Evolutionary conservation across 2,888 invertebrate genomes (phyloP).

Genomic region (Drosophila parthenogenetica): DNA sequence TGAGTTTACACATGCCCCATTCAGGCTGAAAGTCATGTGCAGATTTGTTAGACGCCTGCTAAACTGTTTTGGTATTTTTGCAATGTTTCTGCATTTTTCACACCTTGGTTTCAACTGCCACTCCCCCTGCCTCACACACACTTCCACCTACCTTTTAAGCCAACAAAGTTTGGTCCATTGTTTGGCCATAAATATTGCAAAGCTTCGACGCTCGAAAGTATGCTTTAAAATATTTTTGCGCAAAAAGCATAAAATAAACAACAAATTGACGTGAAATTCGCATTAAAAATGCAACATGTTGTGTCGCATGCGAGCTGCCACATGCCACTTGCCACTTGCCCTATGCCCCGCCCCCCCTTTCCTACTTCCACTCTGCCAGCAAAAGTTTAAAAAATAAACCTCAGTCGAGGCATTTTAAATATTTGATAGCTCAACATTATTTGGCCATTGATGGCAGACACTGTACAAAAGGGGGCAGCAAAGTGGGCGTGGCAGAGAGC

Average conservation of each 20-base stretch:
- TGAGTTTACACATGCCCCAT: slow-evolving; percentile 21
- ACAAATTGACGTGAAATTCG: slow-evolving; percentile 59
- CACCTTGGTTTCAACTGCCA: slow-evolving; percentile 28
- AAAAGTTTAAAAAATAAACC: slow-evolving; percentile 23
- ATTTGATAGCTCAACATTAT: slow-evolving; percentile 75
- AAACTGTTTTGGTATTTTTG: slow-evolving; percentile 64
- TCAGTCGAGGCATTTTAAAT: slow-evolving; percentile 71
- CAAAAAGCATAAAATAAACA: slow-evolving; percentile 36
- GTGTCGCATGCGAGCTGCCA: slow-evolving; percentile 65
- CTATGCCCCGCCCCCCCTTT: too few relatives aligned
- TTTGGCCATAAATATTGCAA: slow-evolving; percentile 52
- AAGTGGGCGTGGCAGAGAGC: slow-evolving; percentile 15
- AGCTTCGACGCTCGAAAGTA: slow-evolving; percentile 45
- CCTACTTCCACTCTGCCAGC: background rate
- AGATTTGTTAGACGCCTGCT: slow-evolving; percentile 47
- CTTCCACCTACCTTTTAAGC: background rate
- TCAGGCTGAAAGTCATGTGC: slow-evolving; percentile 39
- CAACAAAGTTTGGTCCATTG: slow-evolving; percentile 39
- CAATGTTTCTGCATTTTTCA: slow-evolving; percentile 43
- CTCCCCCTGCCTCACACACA: background rate
- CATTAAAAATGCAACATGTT: slow-evolving; percentile 79
- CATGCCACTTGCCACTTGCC: background rate
- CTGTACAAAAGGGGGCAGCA: background rate
- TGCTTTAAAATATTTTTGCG: slow-evolving; percentile 72
- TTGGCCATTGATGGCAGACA: slow-evolving; percentile 68